A percentile compares a stretch with the other conserved stretches of the same genome.
phyloP scores from a whole-genome alignment of 2,797 vertebrate genomes.

The Echeneis naucrates region DNA sequence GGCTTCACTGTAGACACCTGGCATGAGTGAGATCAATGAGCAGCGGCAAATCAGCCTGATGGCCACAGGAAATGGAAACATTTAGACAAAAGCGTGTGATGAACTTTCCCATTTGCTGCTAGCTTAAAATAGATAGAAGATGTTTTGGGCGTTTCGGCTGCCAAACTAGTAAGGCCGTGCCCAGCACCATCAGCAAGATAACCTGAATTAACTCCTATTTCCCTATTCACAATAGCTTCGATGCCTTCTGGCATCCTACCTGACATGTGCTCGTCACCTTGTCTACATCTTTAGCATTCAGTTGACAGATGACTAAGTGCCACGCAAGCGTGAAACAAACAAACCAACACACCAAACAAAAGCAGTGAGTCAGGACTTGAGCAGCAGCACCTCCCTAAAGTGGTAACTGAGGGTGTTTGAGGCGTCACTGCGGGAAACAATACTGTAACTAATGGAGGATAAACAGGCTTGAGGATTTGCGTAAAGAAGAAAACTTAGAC shows the following conservation, averaged over 20 bases:
- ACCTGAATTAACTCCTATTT: not conserved
- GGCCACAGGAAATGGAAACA: not conserved
- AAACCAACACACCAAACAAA: constrained; percentile 62
- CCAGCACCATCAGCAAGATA: not conserved
- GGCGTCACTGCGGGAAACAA: constrained; percentile 33
- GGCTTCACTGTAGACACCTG: constrained; percentile 26
- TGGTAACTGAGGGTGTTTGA: constrained; percentile 53
- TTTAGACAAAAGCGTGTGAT: not conserved
- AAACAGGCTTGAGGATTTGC: constrained; percentile 14
- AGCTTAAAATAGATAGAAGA: not conserved
- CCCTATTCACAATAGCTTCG: not conserved
- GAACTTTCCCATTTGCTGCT: not conserved
- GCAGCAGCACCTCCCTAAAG: constrained; percentile 57
- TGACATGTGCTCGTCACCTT: constrained; percentile 45
- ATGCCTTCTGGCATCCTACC: constrained; percentile 5
- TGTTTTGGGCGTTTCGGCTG: too few relatives aligned
- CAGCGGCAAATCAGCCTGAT: not conserved
- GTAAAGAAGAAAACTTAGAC: not conserved
- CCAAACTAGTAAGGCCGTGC: not conserved
- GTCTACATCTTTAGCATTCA: constrained; percentile 47
- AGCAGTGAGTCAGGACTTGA: constrained; percentile 70
- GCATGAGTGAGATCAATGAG: constrained; percentile 11
- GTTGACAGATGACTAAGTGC: constrained; percentile 49
- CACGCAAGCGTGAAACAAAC: constrained; percentile 26
- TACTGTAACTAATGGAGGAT: constrained; percentile 40